These are phyloP conservation scores for Rallus crepitans DNA, from an alignment of 2,797 vertebrate species.

Conservation along the genomic window DNA sequence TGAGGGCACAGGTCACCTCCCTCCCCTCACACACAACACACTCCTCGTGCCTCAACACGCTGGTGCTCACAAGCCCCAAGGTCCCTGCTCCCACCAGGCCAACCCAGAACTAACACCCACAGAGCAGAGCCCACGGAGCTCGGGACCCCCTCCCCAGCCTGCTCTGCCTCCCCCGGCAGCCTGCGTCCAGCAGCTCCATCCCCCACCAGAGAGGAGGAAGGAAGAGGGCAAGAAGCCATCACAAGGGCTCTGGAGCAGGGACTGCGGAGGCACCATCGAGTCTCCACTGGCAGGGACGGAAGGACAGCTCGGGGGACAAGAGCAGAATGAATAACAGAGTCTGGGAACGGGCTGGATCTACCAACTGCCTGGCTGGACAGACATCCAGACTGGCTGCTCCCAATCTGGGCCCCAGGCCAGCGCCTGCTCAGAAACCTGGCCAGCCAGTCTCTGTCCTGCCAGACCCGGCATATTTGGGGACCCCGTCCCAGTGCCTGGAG, in stretches of 20 bases:
- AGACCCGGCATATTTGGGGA: background rate
- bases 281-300: background rate
- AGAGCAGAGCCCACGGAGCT: background rate
- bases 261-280: background rate
- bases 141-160: background rate
- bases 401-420: constrained; percentile 22
- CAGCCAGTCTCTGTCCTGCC: background rate
- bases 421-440: background rate
- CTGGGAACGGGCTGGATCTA: constrained; percentile 34
- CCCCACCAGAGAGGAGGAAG: background rate
- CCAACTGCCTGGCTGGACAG: background rate
- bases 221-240: background rate
- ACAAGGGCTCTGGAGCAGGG: background rate
- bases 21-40: background rate
- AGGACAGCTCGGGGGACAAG: background rate
- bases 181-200: background rate
- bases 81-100: background rate
- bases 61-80: background rate
- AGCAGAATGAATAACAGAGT: background rate
- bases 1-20: background rate
- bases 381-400: background rate
- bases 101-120: background rate
- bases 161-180: background rate
- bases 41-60: background rate
- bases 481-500: constrained; percentile 8